Evolutionary conservation across 1,140 invertebrate species (phyloP), one percentile per base, ranked within the genome.

Genomic region (Chrysomallon squamiferum): DNA sequence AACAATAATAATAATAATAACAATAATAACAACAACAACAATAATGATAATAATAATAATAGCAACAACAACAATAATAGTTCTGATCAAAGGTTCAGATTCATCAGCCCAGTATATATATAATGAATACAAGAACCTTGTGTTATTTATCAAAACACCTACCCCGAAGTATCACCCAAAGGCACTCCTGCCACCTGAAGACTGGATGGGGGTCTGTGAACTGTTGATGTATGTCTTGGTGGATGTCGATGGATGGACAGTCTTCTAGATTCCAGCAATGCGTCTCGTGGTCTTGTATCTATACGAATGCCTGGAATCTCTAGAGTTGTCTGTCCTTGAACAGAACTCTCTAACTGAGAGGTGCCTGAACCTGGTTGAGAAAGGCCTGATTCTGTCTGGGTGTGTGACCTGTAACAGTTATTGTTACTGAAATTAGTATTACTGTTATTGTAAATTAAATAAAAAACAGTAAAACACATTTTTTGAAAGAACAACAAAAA

Each of bases 171-270:
- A 13, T 38, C 22, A n/a, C 58, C 59, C 5, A 67, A 30, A 2
- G 56, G 27, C 1, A 57, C 49, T 56, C 65, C 65, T 32, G 65
- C 60, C 32, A 67, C 38, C 27, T 67, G 49, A 18, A 67, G 27
- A 33, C 50, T 54, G 35, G 65, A 41, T 43, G 65, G 65, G 3
- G 65, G 59, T 43, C 50, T 22, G 38, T 67, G 65, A 11, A 29
- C 59, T 0, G 45, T 20, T 18, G 33, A 27, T 0, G 35, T 52
- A 20, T 61, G 22, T 29, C 65, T 27, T 33, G 52, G 49, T 1
- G 52, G 59, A 1, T 59, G 47, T 18, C 59, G 59, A 56, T 38
- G 35, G 35, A 38, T 5, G 5, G 35, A 38, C 15, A 15, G 11
- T 25, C 22, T 11, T 25, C 11, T 56, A 11, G 11, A 22, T 56